Conservation (phyloP, 2,797 vertebrate species). For the Ctenopoma kingsleyae region DNA sequence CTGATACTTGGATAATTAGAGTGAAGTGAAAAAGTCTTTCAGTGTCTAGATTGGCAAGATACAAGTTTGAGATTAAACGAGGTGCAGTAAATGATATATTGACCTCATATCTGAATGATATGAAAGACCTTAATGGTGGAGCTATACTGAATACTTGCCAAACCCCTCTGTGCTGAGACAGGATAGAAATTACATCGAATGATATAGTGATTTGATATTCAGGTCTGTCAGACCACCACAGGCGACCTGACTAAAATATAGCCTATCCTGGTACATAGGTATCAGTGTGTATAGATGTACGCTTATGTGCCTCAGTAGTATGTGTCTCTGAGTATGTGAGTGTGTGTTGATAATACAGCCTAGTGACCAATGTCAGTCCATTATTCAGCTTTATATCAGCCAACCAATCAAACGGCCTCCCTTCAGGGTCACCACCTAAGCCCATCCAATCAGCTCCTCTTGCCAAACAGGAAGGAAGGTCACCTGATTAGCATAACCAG, state of each 20-base stretch:
- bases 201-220: slow-evolving; percentile 74
- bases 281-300: slow-evolving; percentile 32
- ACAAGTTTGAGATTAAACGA: slow-evolving; percentile 24
- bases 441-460: slow-evolving; percentile 76
- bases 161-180: slow-evolving; percentile 32
- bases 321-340: slow-evolving; percentile 23
- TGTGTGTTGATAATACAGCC: slow-evolving; percentile 45
- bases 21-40: slow-evolving; percentile 30
- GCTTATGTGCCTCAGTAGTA: slow-evolving; percentile 8
- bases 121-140: slow-evolving; percentile 62
- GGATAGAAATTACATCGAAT: slow-evolving; percentile 51
- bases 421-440: slow-evolving; percentile 71
- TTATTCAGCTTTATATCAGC: slow-evolving; percentile 73
- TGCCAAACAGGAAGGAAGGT: slow-evolving; percentile 72
- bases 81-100: slow-evolving; percentile 55
- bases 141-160: slow-evolving; percentile 48
- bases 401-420: slow-evolving; percentile 74
- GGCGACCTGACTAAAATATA: slow-evolving; percentile 63
- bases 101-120: slow-evolving; percentile 54
- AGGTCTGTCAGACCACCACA: slow-evolving; percentile 58
- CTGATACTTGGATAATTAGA: slow-evolving; percentile 41
- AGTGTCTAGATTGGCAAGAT: slow-evolving; percentile 19
- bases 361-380: slow-evolving; percentile 66
- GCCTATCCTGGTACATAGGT: slow-evolving; percentile 33
- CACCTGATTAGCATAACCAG: slow-evolving; percentile 72